Evolutionary conservation across 2,797 vertebrate species (phyloP), one percentile per base, ranked within the genome.

Genomic region (Sebastes elongatus): DNA sequence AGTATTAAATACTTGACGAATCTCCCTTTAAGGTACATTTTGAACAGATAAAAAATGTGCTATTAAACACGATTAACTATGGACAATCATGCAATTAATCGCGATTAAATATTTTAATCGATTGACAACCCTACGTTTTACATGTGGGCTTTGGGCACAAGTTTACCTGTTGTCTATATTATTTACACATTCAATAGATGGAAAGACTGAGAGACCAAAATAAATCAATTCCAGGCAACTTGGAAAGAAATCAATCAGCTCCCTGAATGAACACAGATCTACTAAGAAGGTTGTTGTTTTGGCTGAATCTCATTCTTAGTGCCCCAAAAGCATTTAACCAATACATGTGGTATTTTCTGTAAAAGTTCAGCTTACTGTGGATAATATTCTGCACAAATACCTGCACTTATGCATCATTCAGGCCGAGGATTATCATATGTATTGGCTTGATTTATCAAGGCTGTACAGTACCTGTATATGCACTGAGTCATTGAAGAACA

Each of bases 401-500:
- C 64, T 87, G 53, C 30, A 68, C 66, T 25, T 27, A 25, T 78
- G 59, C 22, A 18, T 69, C 33, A 62, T 30, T 61, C 10, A 53
- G 13, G 27, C 52, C 2, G 75, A 74, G 20, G 61, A 73, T 76
- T 76, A 81, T 78, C 16, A 25, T 66, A 61, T 61, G 35, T 63
- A 30, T 62, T 60, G 52, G 68, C 55, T 75, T 62, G 23, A 59
- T 74, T 76, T 60, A 70, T 84, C 64, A 70, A 78, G 1, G 46
- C 27, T 70, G 42, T 30, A 18, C 13, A 57, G 56, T 63, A 27
- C 30, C 23, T 70, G 25, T 72, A 23, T 13, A 14, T 82, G 38
- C 13, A 67, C 53, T 23, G 33, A 74, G 57, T 55, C 52, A 53
- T 81, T 53, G 64, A 38, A 53, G 20, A 68, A 74, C 49, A 78